Evolutionary conservation across 2,797 vertebrate species (phyloP).

Genomic region (Otolemur crassicaudatus): DNA sequence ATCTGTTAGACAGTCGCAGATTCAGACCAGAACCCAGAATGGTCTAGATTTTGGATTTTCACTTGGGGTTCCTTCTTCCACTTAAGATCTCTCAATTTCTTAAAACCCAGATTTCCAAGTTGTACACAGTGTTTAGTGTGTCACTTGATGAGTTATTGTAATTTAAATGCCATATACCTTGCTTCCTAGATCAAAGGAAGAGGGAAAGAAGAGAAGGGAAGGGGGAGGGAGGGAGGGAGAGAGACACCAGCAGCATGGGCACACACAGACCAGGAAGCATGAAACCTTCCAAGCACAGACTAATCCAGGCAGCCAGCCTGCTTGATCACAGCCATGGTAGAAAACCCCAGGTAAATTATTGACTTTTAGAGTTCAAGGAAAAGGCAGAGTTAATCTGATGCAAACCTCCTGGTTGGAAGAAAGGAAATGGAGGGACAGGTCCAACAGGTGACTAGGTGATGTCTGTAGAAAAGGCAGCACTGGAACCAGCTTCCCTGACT

Average conservation of each 20-base stretch:
- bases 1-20: neutral
- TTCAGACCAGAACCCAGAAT: neutral
- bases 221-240: neutral
- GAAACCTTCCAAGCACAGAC: neutral
- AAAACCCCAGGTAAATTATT: neutral
- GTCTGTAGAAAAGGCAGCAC: neutral
- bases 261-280: neutral
- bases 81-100: neutral
- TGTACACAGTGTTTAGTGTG: neutral
- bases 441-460: neutral
- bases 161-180: neutral
- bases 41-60: neutral
- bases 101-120: neutral
- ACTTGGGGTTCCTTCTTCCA: neutral
- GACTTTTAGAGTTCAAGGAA: neutral
- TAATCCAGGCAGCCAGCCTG: neutral
- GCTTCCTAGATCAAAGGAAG: neutral
- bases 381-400: neutral
- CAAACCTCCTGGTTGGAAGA: neutral
- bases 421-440: neutral
- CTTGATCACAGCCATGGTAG: neutral
- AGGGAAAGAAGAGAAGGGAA: no score
- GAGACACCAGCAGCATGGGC: neutral
- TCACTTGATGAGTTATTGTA: neutral
- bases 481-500: neutral